These are phyloP conservation scores for Rotaria magnacalcarata DNA, from an alignment of 2,888 invertebrate genomes.

Conservation along the genomic window DNA sequence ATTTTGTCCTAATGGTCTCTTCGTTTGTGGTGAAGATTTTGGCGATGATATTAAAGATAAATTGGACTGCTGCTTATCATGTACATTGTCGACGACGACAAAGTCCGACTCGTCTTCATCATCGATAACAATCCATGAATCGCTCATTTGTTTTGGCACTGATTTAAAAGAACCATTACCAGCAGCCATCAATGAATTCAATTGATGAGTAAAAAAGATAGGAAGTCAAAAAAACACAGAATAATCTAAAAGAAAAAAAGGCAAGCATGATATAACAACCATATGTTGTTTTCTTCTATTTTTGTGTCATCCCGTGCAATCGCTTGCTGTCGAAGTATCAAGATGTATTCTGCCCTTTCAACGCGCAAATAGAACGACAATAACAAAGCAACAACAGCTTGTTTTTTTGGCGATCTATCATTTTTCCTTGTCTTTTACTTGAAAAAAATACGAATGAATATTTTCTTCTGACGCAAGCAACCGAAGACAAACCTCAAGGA, in stretches of 20 bases:
- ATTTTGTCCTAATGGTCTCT: background rate
- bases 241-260: no score
- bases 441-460: no score
- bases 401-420: constrained; percentile 2
- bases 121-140: constrained; percentile 31
- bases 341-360: constrained; percentile 1
- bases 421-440: background rate
- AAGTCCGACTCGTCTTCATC: constrained; percentile 3
- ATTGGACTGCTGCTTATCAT: background rate
- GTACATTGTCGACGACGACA: background rate
- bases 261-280: background rate
- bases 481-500: no score
- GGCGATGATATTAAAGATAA: background rate
- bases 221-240: no score
- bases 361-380: background rate
- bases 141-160: constrained; percentile 14
- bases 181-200: background rate
- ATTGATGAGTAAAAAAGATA: background rate
- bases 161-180: background rate
- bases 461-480: no score
- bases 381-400: constrained; percentile 23
- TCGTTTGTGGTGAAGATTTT: background rate
- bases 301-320: background rate
- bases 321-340: background rate
- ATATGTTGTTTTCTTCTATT: constrained; percentile 17